Evolutionary conservation across 2,888 invertebrate species (phyloP).

Genomic region (Himalopsyche japonica): DNA sequence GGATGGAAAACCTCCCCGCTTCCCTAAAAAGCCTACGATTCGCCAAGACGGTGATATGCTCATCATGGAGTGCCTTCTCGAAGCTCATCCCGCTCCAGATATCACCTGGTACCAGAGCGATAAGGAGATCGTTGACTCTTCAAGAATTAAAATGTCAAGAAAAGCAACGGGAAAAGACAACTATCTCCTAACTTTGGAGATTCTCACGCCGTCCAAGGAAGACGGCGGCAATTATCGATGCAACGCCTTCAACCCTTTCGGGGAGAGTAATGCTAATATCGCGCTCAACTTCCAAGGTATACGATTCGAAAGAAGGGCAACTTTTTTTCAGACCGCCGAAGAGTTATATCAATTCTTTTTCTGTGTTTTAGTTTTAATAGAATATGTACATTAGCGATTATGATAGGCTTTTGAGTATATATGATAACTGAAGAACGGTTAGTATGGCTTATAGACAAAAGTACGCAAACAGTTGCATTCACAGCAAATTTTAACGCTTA

Average conservation of each 20-base stretch:
- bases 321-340: no score
- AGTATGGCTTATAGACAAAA: conserved; percentile 23
- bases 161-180: conserved; percentile 88
- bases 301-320: background rate
- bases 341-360: no score
- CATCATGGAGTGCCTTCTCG: conserved; percentile 94
- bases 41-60: conserved; percentile 90
- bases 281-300: conserved; percentile 99
- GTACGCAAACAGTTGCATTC: conserved; percentile 34
- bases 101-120: conserved; percentile 95
- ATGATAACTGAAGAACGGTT: no score
- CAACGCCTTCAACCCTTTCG: conserved; percentile 97
- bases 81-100: conserved; percentile 93
- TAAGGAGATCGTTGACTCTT: conserved; percentile 80
- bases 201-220: conserved; percentile 90
- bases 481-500: conserved; percentile 17
- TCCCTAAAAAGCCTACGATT: conserved; percentile 96
- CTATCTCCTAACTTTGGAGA: conserved; percentile 89
- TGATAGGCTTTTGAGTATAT: no score
- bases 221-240: conserved; percentile 99
- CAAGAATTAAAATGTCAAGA: conserved; percentile 87
- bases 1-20: conserved; percentile 92
- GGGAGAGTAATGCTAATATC: conserved; percentile 99
- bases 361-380: no score
- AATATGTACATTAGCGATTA: no score